Percentiles rank a stretch among this genome's conserved stretches.
phyloP scores from a whole-genome alignment of 1,140 invertebrate species.

The Phymorhynchus buccinoides region DNA sequence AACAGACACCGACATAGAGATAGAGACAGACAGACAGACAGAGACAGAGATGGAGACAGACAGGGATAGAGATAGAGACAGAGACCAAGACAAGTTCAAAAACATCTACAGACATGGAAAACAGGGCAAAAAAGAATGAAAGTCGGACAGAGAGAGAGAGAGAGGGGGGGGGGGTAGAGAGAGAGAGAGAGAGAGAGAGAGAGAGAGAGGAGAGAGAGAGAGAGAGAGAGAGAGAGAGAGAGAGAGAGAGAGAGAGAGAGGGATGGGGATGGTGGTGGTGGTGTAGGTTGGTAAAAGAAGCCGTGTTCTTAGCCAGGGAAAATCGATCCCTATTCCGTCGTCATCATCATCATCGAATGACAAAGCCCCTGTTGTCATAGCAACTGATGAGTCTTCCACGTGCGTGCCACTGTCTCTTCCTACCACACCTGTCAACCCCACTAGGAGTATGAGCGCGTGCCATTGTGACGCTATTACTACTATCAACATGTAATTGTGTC shows the following conservation, averaged over 20 bases:
- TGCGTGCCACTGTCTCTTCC: background rate
- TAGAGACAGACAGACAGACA: background rate
- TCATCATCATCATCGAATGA: background rate
- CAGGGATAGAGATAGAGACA: background rate
- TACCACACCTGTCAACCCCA: background rate
- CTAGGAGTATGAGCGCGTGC: too few species aligned
- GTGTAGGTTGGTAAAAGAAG: background rate
- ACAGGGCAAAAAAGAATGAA: too few species aligned
- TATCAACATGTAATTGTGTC: too few species aligned
- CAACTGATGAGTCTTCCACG: background rate
- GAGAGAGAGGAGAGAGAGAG: background rate
- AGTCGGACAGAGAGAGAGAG: background rate
- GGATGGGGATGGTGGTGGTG: background rate
- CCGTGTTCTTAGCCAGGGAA: background rate
- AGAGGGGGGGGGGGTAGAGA: background rate
- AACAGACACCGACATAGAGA: too few species aligned
- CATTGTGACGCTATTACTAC: too few species aligned
- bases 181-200: background rate
- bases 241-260: conserved; percentile 20
- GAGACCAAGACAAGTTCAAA: too few species aligned
- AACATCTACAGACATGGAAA: too few species aligned
- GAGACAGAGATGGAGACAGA: background rate
- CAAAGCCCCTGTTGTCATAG: background rate
- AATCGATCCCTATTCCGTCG: background rate
- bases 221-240: conserved; percentile 21